Evolutionary conservation across 1,140 invertebrate species (phyloP).

Genomic region (silkworm (Bombyx mori)): DNA sequence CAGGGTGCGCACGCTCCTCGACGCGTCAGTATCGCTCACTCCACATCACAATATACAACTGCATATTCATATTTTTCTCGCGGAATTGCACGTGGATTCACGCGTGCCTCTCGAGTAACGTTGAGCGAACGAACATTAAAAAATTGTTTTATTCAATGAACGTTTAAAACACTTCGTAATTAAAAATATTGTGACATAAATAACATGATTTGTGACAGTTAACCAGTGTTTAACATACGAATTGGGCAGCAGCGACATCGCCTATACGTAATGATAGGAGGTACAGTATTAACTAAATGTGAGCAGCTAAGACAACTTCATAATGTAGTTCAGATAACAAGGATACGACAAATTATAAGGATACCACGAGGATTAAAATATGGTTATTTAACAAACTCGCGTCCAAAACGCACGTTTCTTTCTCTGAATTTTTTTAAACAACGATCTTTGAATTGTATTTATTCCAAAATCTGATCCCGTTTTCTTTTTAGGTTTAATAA

Average conservation of each 20-base stretch:
- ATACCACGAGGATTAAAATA: neutral
- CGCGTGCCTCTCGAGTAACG: neutral
- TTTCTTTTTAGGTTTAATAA: too few species aligned
- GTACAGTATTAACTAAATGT: slow-evolving; percentile 26
- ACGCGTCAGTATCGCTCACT: slow-evolving; percentile 10
- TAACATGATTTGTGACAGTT: slow-evolving; percentile 55
- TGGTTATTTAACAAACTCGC: neutral
- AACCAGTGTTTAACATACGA: slow-evolving; percentile 51
- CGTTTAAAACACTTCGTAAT: too few species aligned
- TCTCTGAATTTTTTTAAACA: too few species aligned
- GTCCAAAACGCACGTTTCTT: too few species aligned
- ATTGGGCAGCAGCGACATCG: slow-evolving; percentile 29
- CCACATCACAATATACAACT: slow-evolving; percentile 3
- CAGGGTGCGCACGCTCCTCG: slow-evolving; percentile 34
- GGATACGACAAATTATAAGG: neutral
- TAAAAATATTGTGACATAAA: slow-evolving; percentile 11
- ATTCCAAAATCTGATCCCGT: too few species aligned
- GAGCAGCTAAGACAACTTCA: neutral
- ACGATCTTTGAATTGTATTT: too few species aligned
- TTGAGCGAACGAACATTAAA: neutral
- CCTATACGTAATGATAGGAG: slow-evolving; percentile 55
- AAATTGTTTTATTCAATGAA: too few species aligned
- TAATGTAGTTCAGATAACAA: neutral
- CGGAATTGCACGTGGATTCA: slow-evolving; percentile 6
- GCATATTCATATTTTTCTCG: slow-evolving; percentile 9